Base-by-base conservation (phyloP, 2,113 vertebrate genomes). In the Misgurnus anguillicaudatus region DNA sequence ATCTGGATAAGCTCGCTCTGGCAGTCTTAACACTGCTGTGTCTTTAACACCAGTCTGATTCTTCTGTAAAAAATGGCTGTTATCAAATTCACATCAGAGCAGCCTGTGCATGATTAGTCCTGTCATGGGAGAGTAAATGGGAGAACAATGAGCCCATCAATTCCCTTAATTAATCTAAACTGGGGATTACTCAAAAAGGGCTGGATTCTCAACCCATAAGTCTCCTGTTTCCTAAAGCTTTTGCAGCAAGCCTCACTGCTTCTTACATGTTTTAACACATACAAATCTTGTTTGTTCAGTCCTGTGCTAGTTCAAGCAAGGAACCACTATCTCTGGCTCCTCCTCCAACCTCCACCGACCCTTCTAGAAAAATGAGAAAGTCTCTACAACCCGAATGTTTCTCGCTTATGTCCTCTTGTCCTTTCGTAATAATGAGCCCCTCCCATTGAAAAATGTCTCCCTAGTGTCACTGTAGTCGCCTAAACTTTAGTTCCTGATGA, bases 401-500 rank as follows among this genome's bases (percentile, higher is more conserved):
- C 66, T 76, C 60, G 58, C 72, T 83, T 60, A 61, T 62, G 36
- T 80, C 80, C 77, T 77, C 83, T 86, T 65, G 83, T 87, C 83
- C 77, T 85, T 86, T 77, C 47, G 47, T 77, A 79, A 73, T 67
- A 86, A 67, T 78, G 78, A 84, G 75, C 71, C 53, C 77, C 80
- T 42, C 77, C 64, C 70, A 72, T 21, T 75, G 75, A 47, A 80
- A 66, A 75, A 77, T 38, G 19, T 14, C 58, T 53, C 42, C 61
- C 67, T 61, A 75, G 64, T 85, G 83, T 88, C 86, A 87, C 79
- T 80, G 57, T 74, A 76, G 80, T 85, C 70, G 79, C 61, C 78
- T 31, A 83, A 84, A 85, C 85, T 84, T 87, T 84, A 81, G 82
- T 83, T 88, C 77, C 61, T 60, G 83, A 83, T 87, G 85, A 81